A percentile compares a stretch with the other conserved stretches of the same genome.
These are phyloP conservation scores for Pseudomyrmex dendroicus DNA, from an alignment of 1,140 invertebrate species.

Conservation along the genomic window DNA sequence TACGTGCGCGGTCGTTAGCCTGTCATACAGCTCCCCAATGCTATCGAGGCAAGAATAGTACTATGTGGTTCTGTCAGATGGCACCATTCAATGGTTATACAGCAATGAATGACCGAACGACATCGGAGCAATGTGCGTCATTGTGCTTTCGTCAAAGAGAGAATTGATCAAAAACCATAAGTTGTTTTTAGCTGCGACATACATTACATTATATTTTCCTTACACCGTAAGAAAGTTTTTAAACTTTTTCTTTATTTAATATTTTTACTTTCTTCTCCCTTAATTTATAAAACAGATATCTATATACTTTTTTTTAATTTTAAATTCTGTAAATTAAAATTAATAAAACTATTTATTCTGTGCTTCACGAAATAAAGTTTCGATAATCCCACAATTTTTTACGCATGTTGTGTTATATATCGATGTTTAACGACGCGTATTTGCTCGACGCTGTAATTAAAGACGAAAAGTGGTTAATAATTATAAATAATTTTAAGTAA, in stretches of 20 bases:
- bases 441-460: constrained; percentile 1
- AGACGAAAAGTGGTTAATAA: background rate
- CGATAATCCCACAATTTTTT: background rate
- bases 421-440: background rate
- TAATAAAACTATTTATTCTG: too few species aligned
- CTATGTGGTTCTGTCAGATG: constrained; percentile 30
- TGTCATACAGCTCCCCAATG: background rate
- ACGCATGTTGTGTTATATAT: background rate
- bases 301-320: too few species aligned
- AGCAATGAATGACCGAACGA: background rate
- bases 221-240: background rate
- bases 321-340: too few species aligned
- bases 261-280: background rate
- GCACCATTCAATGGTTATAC: constrained; percentile 12
- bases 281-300: background rate
- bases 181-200: background rate
- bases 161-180: background rate
- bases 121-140: background rate
- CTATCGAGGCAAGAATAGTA: constrained; percentile 8
- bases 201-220: background rate
- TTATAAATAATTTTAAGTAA: background rate
- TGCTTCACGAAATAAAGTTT: background rate
- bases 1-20: constrained; percentile 4
- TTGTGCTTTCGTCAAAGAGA: background rate
- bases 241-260: background rate